Evolutionary conservation across 2,113 vertebrate species (phyloP).

Genomic region (Oncorhynchus clarkii): DNA sequence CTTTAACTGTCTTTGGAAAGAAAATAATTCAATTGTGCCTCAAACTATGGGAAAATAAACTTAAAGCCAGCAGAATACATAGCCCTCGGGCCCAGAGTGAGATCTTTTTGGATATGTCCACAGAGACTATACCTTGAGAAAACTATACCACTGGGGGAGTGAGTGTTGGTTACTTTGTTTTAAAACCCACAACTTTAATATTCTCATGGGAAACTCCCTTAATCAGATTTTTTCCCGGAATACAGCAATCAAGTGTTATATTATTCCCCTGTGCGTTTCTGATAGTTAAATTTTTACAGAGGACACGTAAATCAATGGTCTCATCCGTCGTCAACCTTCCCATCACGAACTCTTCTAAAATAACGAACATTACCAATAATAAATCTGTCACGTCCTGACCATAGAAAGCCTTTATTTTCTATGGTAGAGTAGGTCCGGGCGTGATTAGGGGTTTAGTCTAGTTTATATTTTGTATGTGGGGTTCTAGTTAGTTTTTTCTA

Average conservation of each 20-base stretch:
- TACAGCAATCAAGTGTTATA: not conserved
- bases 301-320: not conserved
- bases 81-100: slow-evolving; percentile 36
- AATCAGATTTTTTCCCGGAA: slow-evolving; percentile 6
- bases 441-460: too few species aligned
- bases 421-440: too few species aligned
- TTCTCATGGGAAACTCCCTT: slow-evolving; percentile 44
- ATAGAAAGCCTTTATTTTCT: too few species aligned
- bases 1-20: slow-evolving; percentile 45
- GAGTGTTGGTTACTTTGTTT: slow-evolving; percentile 50
- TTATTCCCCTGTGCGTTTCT: not conserved
- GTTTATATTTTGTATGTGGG: too few species aligned
- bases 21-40: slow-evolving; percentile 61
- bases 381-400: not conserved
- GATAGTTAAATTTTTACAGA: not conserved
- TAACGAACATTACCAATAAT: not conserved
- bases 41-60: slow-evolving; percentile 59
- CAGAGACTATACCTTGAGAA: slow-evolving; percentile 41
- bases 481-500: too few species aligned
- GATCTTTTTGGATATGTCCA: slow-evolving; percentile 33
- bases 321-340: not conserved
- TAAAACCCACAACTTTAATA: slow-evolving; percentile 28
- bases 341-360: not conserved
- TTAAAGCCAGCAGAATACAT: slow-evolving; percentile 58
- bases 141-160: slow-evolving; percentile 42